These are phyloP conservation scores for Danio kyathit DNA, from an alignment of 2,797 vertebrate species.

Conservation along the genomic window DNA sequence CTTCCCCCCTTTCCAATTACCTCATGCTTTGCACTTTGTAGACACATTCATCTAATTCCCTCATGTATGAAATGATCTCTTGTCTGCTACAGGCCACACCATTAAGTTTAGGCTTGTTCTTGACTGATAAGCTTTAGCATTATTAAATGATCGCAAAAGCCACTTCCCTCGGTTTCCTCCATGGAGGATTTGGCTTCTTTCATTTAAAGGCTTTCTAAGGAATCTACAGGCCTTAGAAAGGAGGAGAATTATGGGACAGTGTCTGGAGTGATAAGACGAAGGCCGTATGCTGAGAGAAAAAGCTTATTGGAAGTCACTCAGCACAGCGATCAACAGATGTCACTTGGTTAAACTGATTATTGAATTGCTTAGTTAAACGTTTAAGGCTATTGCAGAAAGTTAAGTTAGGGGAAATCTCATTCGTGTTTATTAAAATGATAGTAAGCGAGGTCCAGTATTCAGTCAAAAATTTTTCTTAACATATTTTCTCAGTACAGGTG, in stretches of 20 bases:
- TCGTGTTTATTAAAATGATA: too few relatives aligned
- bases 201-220: conserved; percentile 49
- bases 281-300: conserved; percentile 19
- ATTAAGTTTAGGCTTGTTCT: conserved; percentile 70
- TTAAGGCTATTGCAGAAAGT: too few relatives aligned
- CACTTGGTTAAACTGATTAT: neutral
- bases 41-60: conserved; percentile 73
- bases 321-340: conserved; percentile 23
- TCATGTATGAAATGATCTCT: conserved; percentile 75
- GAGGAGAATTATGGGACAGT: conserved; percentile 23
- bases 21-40: conserved; percentile 70
- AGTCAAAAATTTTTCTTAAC: too few relatives aligned
- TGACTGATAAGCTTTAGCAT: conserved; percentile 72
- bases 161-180: conserved; percentile 67
- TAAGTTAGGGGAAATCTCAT: too few relatives aligned
- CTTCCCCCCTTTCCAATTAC: conserved; percentile 71
- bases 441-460: too few relatives aligned
- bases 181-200: conserved; percentile 51
- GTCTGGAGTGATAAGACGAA: conserved; percentile 41
- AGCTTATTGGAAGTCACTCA: conserved; percentile 24
- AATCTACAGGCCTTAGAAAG: conserved; percentile 39
- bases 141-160: conserved; percentile 76
- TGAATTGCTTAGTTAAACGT: too few relatives aligned
- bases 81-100: conserved; percentile 63
- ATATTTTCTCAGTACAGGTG: too few relatives aligned